Evolutionary conservation across 2,797 vertebrate genomes (phyloP).

Genomic region (Varecia variegata): DNA sequence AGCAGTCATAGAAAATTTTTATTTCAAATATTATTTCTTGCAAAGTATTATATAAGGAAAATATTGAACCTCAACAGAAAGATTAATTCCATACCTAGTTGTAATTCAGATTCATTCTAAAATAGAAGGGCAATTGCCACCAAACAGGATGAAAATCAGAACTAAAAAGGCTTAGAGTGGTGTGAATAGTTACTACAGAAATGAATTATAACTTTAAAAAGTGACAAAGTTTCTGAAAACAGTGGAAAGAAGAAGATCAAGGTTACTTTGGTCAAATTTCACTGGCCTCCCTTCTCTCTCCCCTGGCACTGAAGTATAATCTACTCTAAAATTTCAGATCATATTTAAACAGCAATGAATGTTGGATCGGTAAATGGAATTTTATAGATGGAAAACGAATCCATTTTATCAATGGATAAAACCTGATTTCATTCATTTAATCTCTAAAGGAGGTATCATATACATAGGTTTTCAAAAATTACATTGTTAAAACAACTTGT

Average conservation of each 20-base stretch:
- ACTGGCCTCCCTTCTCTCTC: neutral
- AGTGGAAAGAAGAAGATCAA: neutral
- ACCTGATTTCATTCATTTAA: neutral
- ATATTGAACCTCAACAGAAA: neutral
- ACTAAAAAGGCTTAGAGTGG: neutral
- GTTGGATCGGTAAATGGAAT: neutral
- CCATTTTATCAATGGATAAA: neutral
- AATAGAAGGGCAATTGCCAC: neutral
- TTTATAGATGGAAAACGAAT: neutral
- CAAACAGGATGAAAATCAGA: neutral
- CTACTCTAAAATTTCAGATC: neutral
- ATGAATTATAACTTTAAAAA: neutral
- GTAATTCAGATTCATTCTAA: neutral
- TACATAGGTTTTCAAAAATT: neutral
- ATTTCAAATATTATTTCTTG: neutral
- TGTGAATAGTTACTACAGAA: neutral
- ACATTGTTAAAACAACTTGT: neutral
- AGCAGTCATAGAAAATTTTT: neutral
- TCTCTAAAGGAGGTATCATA: neutral
- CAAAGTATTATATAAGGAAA: conserved; percentile 4
- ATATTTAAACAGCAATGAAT: neutral
- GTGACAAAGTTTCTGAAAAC: neutral
- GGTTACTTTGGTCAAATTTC: neutral
- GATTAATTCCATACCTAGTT: neutral
- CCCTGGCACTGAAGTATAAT: neutral